phyloP scores from a whole-genome alignment of 2,113 vertebrate species.

The Dascyllus trimaculatus region DNA sequence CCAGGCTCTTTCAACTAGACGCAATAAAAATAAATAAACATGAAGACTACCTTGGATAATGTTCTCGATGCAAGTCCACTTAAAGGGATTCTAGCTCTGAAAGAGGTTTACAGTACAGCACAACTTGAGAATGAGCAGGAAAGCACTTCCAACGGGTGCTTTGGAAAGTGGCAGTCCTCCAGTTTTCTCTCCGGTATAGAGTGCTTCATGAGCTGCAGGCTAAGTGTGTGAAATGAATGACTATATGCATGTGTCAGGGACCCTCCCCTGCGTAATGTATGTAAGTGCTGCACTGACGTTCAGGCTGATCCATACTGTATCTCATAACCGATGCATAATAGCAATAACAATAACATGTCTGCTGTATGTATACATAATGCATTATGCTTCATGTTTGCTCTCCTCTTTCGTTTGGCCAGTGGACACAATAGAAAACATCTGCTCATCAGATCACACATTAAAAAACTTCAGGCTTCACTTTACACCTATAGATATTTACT shows the following conservation, averaged over 20 bases:
- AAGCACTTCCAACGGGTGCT: conserved; percentile 22
- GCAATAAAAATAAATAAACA: background rate
- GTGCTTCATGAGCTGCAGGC: conserved; percentile 6
- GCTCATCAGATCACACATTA: conserved; percentile 15
- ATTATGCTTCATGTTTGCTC: conserved; percentile 14
- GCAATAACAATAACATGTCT: background rate
- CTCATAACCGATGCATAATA: background rate
- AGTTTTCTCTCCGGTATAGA: conserved; percentile 26
- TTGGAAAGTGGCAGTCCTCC: conserved; percentile 46
- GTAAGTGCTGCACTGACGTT: conserved; percentile 10
- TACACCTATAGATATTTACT: conserved; percentile 40
- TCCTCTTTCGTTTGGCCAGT: background rate
- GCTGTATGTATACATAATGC: background rate
- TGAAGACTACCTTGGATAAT: conserved; percentile 8
- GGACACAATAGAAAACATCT: conserved; percentile 13
- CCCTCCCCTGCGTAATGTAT: background rate
- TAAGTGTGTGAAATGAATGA: conserved; percentile 40
- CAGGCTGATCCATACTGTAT: background rate
- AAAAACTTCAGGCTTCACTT: background rate
- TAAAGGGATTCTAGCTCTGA: conserved; percentile 25
- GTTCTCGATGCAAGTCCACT: conserved; percentile 46
- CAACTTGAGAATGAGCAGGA: conserved; percentile 43
- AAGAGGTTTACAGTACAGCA: conserved; percentile 45
- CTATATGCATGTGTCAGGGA: conserved; percentile 14
- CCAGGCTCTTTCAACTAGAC: conserved; percentile 26